These are phyloP conservation scores for Apaloderma vittatum DNA, from an alignment of 2,113 vertebrate genomes.

Conservation along the genomic window DNA sequence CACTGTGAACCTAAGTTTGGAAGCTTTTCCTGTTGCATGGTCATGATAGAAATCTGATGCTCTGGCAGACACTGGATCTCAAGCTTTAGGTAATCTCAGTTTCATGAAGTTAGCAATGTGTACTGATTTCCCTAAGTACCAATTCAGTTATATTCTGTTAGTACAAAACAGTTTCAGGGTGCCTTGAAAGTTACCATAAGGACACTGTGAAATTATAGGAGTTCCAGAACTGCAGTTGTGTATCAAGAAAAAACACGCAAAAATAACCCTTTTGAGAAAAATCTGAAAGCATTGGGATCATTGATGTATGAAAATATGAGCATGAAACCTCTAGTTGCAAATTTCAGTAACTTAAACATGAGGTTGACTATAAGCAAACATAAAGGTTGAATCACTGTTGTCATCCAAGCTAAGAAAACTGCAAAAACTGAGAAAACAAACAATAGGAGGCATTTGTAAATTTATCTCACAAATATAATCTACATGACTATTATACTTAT, in stretches of 20 bases:
- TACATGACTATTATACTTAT: background rate
- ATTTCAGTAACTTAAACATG: background rate
- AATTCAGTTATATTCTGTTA: conserved; percentile 29
- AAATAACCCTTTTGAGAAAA: background rate
- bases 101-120: conserved; percentile 1
- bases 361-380: background rate
- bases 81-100: conserved; percentile 23
- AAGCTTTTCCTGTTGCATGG: background rate
- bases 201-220: background rate
- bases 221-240: background rate
- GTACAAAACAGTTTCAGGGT: conserved; percentile 21
- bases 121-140: conserved; percentile 7
- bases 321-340: background rate
- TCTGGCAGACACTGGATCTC: background rate
- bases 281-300: background rate
- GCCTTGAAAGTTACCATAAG: conserved; percentile 16
- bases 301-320: too few species aligned
- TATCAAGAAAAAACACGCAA: background rate
- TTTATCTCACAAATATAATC: background rate
- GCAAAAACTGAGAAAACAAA: background rate
- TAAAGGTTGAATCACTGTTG: background rate
- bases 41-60: conserved; percentile 9
- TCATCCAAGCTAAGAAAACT: background rate
- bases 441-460: background rate
- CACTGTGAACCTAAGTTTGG: background rate